Base-by-base conservation (phyloP, 2,797 vertebrate species). In the Poeciliopsis infans region DNA sequence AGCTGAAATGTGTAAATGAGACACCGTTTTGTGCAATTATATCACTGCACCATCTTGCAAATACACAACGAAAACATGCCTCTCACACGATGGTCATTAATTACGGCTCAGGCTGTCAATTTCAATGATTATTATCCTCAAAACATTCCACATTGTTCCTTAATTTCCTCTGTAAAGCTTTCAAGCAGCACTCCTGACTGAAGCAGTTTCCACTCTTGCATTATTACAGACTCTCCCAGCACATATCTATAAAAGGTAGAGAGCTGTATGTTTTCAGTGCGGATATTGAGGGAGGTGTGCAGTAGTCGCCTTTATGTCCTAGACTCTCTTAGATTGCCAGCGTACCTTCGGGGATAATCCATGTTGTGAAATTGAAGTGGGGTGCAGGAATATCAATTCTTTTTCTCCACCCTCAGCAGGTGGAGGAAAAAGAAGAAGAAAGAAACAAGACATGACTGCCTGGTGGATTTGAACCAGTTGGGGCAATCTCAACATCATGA, bases 311-410 rank as follows among this genome's bases (percentile, higher is more conserved):
- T 93, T 89, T 83, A 88, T 90, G 88, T 91, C 85, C 88, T 57
- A 61, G 72, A 57, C 83, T 89, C 86, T 80, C 72, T 90, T 75
- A 86, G 89, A 93, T 90, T 94, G 91, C 88, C 85, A 69, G 87
- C 76, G 72, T 89, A 91, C 93, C 93, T 93, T 90, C 69, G 55
- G 90, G 93, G 91, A 94, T 94, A 91, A 94, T 94, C 94, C 89
- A 87, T 89, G 88, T 90, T 92, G 89, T 91, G 92, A 94, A 94
- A 94, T 94, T 94, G 93, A 92, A 94, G 93, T 91, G 89, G 89
- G 75, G 88, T 49, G 71, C 79, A 77, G 78, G 92, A 94, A 94
- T 94, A 93, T 91, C 87, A 93, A 89, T 92, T 84, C 69, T 76
- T 79, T 83, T 74, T 74, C n/a, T 4, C 33, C 43, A 46, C 57